Evolutionary conservation across 2,888 invertebrate species (phyloP), one percentile per base, ranked within the genome.

Genomic region (Limenitis camilla): DNA sequence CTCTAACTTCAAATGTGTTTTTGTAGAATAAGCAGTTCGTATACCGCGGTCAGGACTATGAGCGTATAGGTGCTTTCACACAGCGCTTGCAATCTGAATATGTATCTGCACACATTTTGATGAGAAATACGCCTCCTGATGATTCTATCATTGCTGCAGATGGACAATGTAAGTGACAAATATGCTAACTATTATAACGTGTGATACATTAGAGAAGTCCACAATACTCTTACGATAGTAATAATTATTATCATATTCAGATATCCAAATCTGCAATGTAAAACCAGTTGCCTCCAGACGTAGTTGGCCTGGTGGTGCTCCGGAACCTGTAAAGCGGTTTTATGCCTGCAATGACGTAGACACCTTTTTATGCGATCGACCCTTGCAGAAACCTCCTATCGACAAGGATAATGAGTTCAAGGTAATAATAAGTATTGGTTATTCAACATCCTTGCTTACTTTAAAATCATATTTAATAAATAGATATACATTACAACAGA

Each of bases 391-490:
- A 71, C 97, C 96, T 9, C 92, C 93, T 42, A 93, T 96, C 5
- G 97, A 97, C 71, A 95, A 95, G 72, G 96, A 96, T 60, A 98
- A 98, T 74, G 98, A 98, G 83, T 97, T 97, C 71, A 97, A 97
- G 89, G 91, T 50, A n/a, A 5, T 28, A n/a, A 8, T 8, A 6
- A 1, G 10, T 6, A 6, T 11, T 5, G 8, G 91, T 42, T n/a
- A 19, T 11, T 19, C 11, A 10, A 35, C 11, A 33, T 28, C 29
- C 32, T 7, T 32, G 6, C 7, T 19, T 3, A 19, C 3, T 19
- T 19, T 19, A 1, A 19, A 19, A 19, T 19, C 19, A 19, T 19
- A 2, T 19, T 19, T 19, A 19, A 2, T 19, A 19, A 19, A 19
- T 19, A 19, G 19, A 27, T 27, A 49, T 35, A 38, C 10, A 6